These are phyloP conservation scores for Gandaritis pyraliata DNA, from an alignment of 2,888 invertebrate species.

Conservation along the genomic window DNA sequence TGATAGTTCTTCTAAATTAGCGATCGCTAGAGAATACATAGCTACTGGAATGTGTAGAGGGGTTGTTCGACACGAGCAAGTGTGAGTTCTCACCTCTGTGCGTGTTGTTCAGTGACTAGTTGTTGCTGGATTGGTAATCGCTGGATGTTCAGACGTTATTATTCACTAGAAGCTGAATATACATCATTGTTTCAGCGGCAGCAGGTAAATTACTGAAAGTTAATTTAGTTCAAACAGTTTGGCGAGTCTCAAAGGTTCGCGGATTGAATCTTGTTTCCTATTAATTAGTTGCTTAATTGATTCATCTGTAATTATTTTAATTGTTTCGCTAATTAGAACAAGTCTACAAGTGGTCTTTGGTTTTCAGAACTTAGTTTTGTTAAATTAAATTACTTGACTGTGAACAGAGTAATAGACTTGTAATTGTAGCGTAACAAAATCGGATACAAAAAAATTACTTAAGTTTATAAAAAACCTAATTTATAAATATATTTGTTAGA, in stretches of 20 bases:
- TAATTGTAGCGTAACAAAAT: no score
- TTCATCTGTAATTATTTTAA: slow-evolving; percentile 21
- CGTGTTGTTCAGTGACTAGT: no score
- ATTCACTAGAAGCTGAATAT: neutral
- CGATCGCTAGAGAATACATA: no score
- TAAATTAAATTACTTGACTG: neutral
- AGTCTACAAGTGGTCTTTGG: slow-evolving; percentile 8
- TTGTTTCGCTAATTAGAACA: slow-evolving; percentile 9
- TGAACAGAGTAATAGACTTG: neutral
- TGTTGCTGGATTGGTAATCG: no score
- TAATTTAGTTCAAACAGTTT: slow-evolving; percentile 23
- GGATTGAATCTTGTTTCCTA: slow-evolving; percentile 19
- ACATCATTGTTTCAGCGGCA: slow-evolving; percentile 11
- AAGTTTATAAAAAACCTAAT: no score
- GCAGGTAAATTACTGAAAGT: slow-evolving; percentile 22
- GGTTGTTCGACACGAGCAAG: no score
- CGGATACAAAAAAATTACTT: no score
- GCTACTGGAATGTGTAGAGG: no score
- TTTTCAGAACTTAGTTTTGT: neutral
- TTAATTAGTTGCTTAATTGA: slow-evolving; percentile 24
- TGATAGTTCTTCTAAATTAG: no score
- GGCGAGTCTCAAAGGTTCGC: neutral
- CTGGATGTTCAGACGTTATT: neutral
- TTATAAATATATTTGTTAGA: no score
- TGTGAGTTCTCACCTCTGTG: no score